Conservation (phyloP, 2,888 invertebrate genomes). For the Cephonodes hylas region DNA sequence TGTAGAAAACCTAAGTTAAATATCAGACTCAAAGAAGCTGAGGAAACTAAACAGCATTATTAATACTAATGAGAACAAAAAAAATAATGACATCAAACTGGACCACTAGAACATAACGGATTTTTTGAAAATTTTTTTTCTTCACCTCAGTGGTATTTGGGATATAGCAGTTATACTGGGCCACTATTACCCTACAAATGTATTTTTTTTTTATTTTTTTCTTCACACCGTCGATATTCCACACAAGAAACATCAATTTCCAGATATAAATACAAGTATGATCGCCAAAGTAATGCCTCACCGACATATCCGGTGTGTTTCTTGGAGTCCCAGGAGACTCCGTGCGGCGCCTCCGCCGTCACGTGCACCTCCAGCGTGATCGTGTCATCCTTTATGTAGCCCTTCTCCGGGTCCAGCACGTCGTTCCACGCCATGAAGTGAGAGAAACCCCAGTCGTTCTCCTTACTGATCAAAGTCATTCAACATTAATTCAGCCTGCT, state of each 20-base stretch:
- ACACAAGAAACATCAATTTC: not conserved
- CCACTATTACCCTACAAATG: too few relatives aligned
- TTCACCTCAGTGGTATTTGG: too few relatives aligned
- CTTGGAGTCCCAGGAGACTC: constrained; percentile 99
- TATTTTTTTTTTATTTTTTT: too few relatives aligned
- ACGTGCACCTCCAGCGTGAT: constrained; percentile 95
- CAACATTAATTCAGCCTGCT: not conserved
- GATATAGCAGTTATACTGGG: too few relatives aligned
- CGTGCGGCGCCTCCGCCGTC: constrained; percentile 93
- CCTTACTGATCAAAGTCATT: constrained; percentile 79
- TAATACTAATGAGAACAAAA: too few relatives aligned
- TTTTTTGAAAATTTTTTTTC: too few relatives aligned
- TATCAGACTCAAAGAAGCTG: too few relatives aligned
- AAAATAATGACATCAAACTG: too few relatives aligned
- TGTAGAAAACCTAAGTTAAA: too few relatives aligned
- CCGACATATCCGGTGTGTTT: constrained; percentile 94
- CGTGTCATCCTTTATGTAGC: constrained; percentile 94
- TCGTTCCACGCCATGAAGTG: constrained; percentile 98
- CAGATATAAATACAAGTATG: not conserved
- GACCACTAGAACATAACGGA: too few relatives aligned
- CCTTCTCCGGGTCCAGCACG: constrained; percentile 95
- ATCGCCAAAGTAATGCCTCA: constrained; percentile 37
- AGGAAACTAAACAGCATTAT: too few relatives aligned
- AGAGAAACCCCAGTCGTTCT: constrained; percentile 97
- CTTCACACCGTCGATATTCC: too few relatives aligned